Evolutionary conservation across 2,888 invertebrate species (phyloP), one percentile per base, ranked within the genome.

Genomic region (Rambutsinella grinnellia): DNA sequence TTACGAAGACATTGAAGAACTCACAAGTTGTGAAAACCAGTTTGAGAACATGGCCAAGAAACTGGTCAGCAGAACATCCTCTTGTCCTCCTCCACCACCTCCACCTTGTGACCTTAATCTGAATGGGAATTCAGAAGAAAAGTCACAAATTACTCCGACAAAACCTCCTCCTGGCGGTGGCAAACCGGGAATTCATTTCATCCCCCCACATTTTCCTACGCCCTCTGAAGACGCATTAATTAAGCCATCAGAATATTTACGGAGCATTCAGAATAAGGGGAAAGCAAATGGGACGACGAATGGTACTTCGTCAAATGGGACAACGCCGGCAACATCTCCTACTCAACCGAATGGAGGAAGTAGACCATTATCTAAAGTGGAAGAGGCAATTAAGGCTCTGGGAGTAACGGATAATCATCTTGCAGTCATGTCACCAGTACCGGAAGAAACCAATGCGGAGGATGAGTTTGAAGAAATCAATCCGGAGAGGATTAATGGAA

Each of bases 211-310:
- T 87, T 96, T 96, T 88, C 93, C 93, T 68, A 90, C 91, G 86
- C 85, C 86, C 24, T 89, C 89, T 80, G 92, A 93, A 85, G 93
- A 95, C 87, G 91, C 93, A 77, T 90, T 96, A 83, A 94, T 96
- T 86, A 96, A 96, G 86, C 96, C 96, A 68, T 95, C 95, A 79
- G 96, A 96, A 88, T 96, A 96, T 87, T 88, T 96, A 84, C 92
- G 92, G 86, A 94, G 94, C 86, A 94, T 96, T 87, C 93, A 91
- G 85, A 85, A 84, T 23, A 83, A 79, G 54, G 84, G 78, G 13
- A 76, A 74, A 49, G 24, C 70, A 5, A 68, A 60, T 28, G 78
- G 72, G 10, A 46, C 61, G 2, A 36, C 74, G 5, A 54, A 28
- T 24, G 66, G 28, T 8, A 69, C 8, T 24, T 28, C 24, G 8